Base-by-base conservation (phyloP, 1,140 invertebrate genomes). In the Leptopilina clavipes region DNA sequence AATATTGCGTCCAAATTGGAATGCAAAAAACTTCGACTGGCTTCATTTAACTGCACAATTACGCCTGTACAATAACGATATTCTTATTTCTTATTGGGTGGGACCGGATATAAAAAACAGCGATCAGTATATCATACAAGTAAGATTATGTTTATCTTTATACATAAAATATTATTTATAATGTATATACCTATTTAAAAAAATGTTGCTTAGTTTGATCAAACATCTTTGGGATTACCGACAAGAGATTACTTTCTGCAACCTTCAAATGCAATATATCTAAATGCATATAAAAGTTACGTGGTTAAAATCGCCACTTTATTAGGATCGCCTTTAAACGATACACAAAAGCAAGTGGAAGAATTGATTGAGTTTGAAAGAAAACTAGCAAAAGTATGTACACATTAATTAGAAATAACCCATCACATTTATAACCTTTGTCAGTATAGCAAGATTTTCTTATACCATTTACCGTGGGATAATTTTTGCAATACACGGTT, bases 51-150 rank as follows among this genome's bases (percentile, higher is more conserved):
- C 96, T 81, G 95, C 94, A 5, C 93, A 94, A 72, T 86, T 98
- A 10, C 91, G 96, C 56, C 90, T 95, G 6, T 96, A 94, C 82
- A 97, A 97, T 88, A 97, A 97, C 79, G 95, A 97, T 80, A 94
- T 95, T 59, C 89, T 97, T 0, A 93, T 97, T 78, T 93, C 95
- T 0, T 93, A 97, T 85, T 96, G 95, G 94, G 94, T 98, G 56
- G 95, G 95, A 12, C 94, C 96, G 0, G 96, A 98, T 86, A 95
- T 97, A 25, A 96, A 96, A 85, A 96, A 97, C 89, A 96, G 96
- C 0, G 93, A 96, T 81, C 92, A 94, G 83, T 95, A 97, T 87
- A 93, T 97, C 1, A 95, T 97, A 80, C 96, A 97, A 90, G 93
- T 94, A 86, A 31, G 48, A 19, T 40, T 40, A 8, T 40, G n/a